Evolutionary conservation across 2,797 vertebrate genomes (phyloP).

Genomic region (Phaenicophaeus curvirostris): DNA sequence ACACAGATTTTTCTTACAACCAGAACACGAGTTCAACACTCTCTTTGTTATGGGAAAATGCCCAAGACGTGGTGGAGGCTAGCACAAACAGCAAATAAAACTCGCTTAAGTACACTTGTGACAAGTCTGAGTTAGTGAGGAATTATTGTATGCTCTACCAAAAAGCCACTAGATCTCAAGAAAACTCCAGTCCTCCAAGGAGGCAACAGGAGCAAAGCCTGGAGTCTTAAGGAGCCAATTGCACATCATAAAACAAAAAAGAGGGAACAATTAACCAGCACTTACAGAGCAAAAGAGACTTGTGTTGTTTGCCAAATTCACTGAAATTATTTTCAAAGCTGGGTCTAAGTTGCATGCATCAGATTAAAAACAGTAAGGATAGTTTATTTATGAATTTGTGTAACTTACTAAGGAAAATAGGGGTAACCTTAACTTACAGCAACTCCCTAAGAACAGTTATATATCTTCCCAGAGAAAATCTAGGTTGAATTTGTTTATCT

Average conservation of each 20-base stretch:
- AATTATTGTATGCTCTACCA: background rate
- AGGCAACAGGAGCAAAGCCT: background rate
- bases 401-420: background rate
- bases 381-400: background rate
- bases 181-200: background rate
- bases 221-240: background rate
- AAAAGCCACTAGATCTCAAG: background rate
- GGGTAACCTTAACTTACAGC: background rate
- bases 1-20: background rate
- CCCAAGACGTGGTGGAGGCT: background rate
- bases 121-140: background rate
- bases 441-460: background rate
- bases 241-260: background rate
- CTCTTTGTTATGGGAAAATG: background rate
- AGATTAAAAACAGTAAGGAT: background rate
- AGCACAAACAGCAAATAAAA: background rate
- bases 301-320: background rate
- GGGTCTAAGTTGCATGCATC: accelerated
- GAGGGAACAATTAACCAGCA: background rate
- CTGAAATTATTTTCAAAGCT: background rate
- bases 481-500: background rate
- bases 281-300: background rate
- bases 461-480: background rate
- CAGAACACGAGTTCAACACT: accelerated
- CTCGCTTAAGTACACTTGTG: background rate